Conservation (phyloP, 1,140 invertebrate species). For the Drosophila kepulauana region DNA sequence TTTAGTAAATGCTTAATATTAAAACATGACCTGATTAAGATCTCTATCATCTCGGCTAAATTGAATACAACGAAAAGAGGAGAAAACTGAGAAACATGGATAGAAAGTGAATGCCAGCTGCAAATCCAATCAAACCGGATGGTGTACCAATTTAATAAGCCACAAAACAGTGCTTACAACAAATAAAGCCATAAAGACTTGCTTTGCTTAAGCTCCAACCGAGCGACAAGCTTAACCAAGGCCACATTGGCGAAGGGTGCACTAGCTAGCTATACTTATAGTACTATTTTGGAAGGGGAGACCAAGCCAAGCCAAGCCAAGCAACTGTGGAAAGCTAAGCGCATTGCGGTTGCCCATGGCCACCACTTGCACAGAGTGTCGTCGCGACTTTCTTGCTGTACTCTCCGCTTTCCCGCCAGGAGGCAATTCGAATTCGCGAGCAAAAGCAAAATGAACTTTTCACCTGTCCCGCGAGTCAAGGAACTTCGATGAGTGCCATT, state of each 20-base stretch:
- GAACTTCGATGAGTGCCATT: conserved; percentile 53
- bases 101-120: neutral
- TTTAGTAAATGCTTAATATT: too few species aligned
- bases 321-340: conserved; percentile 39
- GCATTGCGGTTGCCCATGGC: conserved; percentile 50
- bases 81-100: neutral
- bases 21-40: too few species aligned
- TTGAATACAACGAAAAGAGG: too few species aligned
- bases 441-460: conserved; percentile 45
- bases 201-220: conserved; percentile 17
- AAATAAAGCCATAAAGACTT: conserved; percentile 34
- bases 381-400: neutral
- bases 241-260: neutral
- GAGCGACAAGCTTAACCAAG: conserved; percentile 1
- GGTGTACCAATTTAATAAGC: conserved; percentile 62
- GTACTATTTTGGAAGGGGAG: neutral
- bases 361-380: conserved; percentile 1
- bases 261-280: neutral
- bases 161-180: conserved; percentile 40
- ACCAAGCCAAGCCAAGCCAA: too few species aligned
- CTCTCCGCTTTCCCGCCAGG: neutral
- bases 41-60: too few species aligned
- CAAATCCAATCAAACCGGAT: conserved; percentile 31
- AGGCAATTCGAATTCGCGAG: conserved; percentile 12
- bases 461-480: conserved; percentile 52